Base-by-base conservation (phyloP, 1,140 invertebrate species). In the Oryctes rhinoceros region DNA sequence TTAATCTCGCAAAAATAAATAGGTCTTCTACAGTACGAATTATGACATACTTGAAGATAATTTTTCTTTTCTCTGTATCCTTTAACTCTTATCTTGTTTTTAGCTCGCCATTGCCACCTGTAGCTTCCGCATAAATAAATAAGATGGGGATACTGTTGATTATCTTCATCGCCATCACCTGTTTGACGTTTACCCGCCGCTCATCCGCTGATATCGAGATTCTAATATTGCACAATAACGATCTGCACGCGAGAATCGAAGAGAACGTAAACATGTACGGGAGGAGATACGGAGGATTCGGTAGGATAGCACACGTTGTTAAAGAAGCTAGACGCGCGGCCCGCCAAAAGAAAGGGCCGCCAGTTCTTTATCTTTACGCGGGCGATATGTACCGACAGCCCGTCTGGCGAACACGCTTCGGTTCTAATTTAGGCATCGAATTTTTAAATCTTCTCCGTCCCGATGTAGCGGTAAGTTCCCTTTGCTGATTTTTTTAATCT, bases 311-410 rank as follows among this genome's bases (percentile, higher is more conserved):
- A 6, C 88, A 91, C 67, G 89, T 93, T 80, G 90, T 94, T 37
- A 90, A 91, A 79, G 87, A 90, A 79, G 90, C 90, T 30, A 87
- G 92, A 37, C 76, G 81, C 77, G 85, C 85, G 76, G 88, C 91
- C 5, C 90, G 91, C 2, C 85, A 90, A 9, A 85, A 89, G 5
- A 88, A 88, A 0, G 87, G 89, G 15, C 89, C 90, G 5, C 91
- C 94, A 18, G 91, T 93, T 0, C 83, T 96, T 1, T 94, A 94
- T 83, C 88, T 97, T 9, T 96, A 97, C 85, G 96, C 94, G 0
- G 96, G 97, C 0, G 97, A 98, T 85, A 97, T 95, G 9, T 98
- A 94, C 85, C 95, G 96, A 37, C 96, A 96, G 0, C 95, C 95
- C 0, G 89, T 93, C 0, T 97, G 93, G 93, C 97, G 95, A 86